Conservation (phyloP, 2,797 vertebrate species). For the Hydrolagus colliei region DNA sequence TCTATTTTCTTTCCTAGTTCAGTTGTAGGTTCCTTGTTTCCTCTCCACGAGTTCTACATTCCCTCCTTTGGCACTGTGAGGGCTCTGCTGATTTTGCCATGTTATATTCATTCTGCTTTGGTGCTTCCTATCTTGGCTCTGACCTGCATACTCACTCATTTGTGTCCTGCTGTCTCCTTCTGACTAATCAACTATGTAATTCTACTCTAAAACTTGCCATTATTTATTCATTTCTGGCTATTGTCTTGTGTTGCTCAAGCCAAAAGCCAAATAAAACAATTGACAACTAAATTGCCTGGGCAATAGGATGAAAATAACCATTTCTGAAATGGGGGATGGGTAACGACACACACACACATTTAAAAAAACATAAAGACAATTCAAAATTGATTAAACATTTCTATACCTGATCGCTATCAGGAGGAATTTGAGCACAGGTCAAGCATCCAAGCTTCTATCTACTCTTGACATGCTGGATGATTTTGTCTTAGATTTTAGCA, state of each 20-base stretch:
- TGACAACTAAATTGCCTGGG: neutral
- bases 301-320: too few relatives aligned
- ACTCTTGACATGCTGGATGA: too few relatives aligned
- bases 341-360: too few relatives aligned
- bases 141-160: neutral
- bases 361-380: too few relatives aligned
- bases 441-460: too few relatives aligned
- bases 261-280: neutral
- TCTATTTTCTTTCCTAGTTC: slow-evolving; percentile 18
- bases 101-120: neutral
- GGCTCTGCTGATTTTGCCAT: neutral
- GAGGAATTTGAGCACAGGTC: too few relatives aligned
- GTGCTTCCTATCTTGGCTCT: neutral
- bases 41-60: neutral
- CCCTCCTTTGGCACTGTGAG: neutral
- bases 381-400: too few relatives aligned
- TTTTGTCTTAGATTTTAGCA: too few relatives aligned
- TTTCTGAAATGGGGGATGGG: too few relatives aligned
- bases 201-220: neutral
- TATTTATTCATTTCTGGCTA: neutral
- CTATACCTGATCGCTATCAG: too few relatives aligned
- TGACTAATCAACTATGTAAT: neutral
- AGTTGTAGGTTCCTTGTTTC: neutral
- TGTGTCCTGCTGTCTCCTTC: neutral
- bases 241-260: neutral